phyloP scores from a whole-genome alignment of 1,140 invertebrate genomes.

The Drosophila nasuta region DNA sequence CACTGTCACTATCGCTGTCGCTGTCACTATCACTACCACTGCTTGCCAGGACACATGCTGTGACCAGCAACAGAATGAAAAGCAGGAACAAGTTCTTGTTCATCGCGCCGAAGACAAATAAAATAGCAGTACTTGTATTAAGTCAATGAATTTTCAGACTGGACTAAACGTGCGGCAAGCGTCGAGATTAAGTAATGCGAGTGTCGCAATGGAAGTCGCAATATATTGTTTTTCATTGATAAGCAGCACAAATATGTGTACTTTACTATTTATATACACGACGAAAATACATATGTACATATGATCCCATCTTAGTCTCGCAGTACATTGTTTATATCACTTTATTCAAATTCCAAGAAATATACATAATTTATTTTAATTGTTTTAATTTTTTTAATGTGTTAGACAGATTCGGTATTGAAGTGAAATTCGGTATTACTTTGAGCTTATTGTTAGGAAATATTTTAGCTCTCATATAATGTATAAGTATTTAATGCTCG shows the following conservation, averaged over 20 bases:
- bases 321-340: conserved; percentile 10
- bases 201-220: conserved; percentile 7
- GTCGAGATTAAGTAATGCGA: conserved; percentile 19
- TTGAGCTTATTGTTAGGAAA: neutral
- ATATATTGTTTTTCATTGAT: conserved; percentile 27
- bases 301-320: neutral
- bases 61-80: conserved; percentile 37
- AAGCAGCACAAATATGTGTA: conserved; percentile 25
- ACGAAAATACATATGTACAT: neutral
- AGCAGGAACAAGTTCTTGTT: conserved; percentile 28
- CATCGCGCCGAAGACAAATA: conserved; percentile 9
- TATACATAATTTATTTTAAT: conserved; percentile 7
- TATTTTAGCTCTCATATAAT: conserved; percentile 1
- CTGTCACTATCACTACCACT: conserved; percentile 45
- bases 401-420: neutral
- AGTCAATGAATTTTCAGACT: conserved; percentile 15
- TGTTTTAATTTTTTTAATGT: neutral
- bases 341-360: conserved; percentile 26
- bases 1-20: conserved; percentile 38
- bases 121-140: conserved; percentile 4
- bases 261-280: neutral
- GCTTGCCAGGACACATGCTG: conserved; percentile 31
- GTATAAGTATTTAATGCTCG: conserved; percentile 1
- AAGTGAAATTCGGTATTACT: neutral
- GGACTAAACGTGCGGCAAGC: conserved; percentile 41